Evolutionary conservation across 2,797 vertebrate species (phyloP).

Genomic region (Etheostoma nigrum): DNA sequence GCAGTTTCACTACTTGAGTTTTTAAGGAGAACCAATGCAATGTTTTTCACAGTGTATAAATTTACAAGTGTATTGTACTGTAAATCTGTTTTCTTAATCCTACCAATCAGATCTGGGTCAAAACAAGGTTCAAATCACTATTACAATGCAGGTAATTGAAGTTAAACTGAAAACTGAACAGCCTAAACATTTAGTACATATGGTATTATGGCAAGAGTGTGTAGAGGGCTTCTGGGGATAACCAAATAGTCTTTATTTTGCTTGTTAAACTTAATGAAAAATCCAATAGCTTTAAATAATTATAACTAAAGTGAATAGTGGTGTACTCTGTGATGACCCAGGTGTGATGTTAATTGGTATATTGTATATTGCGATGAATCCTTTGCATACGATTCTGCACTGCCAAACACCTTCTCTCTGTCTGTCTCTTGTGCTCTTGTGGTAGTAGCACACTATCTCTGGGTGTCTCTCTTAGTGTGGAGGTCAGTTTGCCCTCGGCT

Average conservation of each 20-base stretch:
- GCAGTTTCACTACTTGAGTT: conserved; percentile 59
- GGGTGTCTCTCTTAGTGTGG: conserved; percentile 66
- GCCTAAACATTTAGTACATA: conserved; percentile 2
- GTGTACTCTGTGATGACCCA: conserved; percentile 61
- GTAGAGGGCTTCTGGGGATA: not conserved
- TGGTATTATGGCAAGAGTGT: not conserved
- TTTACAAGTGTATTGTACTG: conserved; percentile 78
- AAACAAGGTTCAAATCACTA: conserved; percentile 38
- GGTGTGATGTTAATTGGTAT: conserved; percentile 67
- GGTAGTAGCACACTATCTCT: conserved; percentile 77
- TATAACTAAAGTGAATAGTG: conserved; percentile 4
- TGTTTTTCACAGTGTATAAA: conserved; percentile 68
- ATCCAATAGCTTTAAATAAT: not conserved
- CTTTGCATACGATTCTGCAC: conserved; percentile 81
- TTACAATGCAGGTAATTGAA: conserved; percentile 12
- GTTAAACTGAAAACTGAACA: conserved; percentile 11
- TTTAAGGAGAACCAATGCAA: conserved; percentile 65
- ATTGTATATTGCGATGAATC: conserved; percentile 77
- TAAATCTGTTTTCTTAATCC: conserved; percentile 75
- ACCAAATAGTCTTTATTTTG: conserved; percentile 8
- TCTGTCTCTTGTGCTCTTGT: conserved; percentile 77
- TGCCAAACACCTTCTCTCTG: conserved; percentile 83
- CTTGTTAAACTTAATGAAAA: not conserved
- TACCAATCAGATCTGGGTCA: conserved; percentile 73
- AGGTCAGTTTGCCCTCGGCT: conserved; percentile 65